Base-by-base conservation (phyloP, 1,140 invertebrate genomes). In the Whitmania pigra region DNA sequence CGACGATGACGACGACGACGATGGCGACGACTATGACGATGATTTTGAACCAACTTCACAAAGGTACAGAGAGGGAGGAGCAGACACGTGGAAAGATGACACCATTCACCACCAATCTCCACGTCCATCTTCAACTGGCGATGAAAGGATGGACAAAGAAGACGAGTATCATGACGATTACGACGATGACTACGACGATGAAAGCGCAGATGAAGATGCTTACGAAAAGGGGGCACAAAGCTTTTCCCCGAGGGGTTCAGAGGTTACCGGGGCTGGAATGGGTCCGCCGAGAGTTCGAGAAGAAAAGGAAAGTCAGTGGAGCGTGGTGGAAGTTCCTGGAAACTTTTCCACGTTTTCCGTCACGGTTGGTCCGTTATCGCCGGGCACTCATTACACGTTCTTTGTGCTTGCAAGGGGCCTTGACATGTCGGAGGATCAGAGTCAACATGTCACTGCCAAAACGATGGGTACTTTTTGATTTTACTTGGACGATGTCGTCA, bases 151-250 rank as follows among this genome's bases (percentile, higher is more conserved):
- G 43, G 15, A 49, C 0, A 17, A 49, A 13, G 57, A 63, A 11
- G 57, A 63, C 57, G 57, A 63, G 7, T 22, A 31, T n/a, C 11
- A 63, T n/a, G 57, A 18, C 29, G 57, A 63, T 63, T 11, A 63
- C 29, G 57, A 63, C 57, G 29, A 63, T 63, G 57, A 63, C 18
- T 11, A n/a, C 57, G 57, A 63, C 0, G 57, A 63, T 63, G 22
- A 63, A 63, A 63, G 22, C 29, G 57, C 57, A 7, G 57, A 63
- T n/a, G 29, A 63, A 25, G 57, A 63, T 15, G 7, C 22, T n/a
- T 22, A 31, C 57, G 57, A 63, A 25, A 20, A 63, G 22, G 57
- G 29, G 11, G 57, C 9, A 63, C 22, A 63, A 31, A 63, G 22
- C 22, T 25, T 11, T 63, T 63, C 22, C 11, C 29, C 57, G 3